Conservation (phyloP, 2,113 vertebrate genomes). For the Amphilophus citrinellus region DNA sequence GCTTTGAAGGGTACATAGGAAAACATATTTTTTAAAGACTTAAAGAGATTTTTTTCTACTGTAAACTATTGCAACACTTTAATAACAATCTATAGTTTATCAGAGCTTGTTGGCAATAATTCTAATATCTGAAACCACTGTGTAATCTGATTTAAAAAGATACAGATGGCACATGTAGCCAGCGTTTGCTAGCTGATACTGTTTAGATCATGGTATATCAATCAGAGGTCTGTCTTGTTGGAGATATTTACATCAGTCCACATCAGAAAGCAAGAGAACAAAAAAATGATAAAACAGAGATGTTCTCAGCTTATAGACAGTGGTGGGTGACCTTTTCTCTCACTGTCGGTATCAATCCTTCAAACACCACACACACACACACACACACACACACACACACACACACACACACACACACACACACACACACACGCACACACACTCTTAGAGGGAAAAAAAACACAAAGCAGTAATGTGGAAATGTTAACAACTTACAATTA, state of each 20-base stretch:
- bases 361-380: neutral
- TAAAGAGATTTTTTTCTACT: neutral
- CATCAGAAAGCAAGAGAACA: constrained; percentile 32
- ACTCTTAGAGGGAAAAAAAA: constrained; percentile 22
- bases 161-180: neutral
- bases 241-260: constrained; percentile 51
- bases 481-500: constrained; percentile 83
- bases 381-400: neutral
- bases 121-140: neutral
- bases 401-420: neutral
- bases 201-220: constrained; percentile 9
- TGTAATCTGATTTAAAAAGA: neutral
- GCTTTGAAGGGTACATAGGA: neutral
- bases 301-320: constrained; percentile 30
- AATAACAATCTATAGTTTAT: neutral
- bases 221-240: constrained; percentile 27
- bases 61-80: neutral
- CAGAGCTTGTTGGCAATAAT: neutral
- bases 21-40: neutral
- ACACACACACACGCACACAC: neutral
- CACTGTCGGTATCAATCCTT: constrained; percentile 55
- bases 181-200: constrained; percentile 9
- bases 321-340: constrained; percentile 68
- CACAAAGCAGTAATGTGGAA: constrained; percentile 75
- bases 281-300: constrained; percentile 42